Base-by-base conservation (phyloP, 2,113 vertebrate species). In the Tetraodon nigroviridis region DNA sequence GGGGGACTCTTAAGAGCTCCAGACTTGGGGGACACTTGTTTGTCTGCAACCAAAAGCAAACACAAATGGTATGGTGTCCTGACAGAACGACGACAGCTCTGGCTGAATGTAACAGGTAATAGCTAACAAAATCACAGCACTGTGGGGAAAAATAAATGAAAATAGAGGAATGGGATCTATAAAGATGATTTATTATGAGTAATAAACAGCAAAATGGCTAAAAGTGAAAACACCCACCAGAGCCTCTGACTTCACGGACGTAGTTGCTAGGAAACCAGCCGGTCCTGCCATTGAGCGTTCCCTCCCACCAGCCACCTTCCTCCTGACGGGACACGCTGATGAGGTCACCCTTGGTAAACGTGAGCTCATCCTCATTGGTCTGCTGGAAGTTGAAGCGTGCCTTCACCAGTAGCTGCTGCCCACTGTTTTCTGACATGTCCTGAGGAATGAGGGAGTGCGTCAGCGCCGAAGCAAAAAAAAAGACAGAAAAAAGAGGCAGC, bases 181-280 rank as follows among this genome's bases (percentile, higher is more conserved):
- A 27, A 27, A 27, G 7, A 27, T 27, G 24, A 27, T 5, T 24
- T 24, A n/a, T 24, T 24, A 24, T 27, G 13, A 44, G 42, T 44
- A 44, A 3, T 13, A 44, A 17, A 44, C 42, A 17, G 42, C 42
- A 15, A 3, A 13, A 44, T 17, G 44, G 8, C 10, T 37, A 37
- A 37, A 11, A 12, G 32, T 37, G 32, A 27, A 11, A 37, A 49
- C 62, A 92, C 94, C 85, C 69, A 96, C 94, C 95, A 8, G 92
- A 93, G 56, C 94, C 93, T 88, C 98, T 99, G 83, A 97, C 67
- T 88, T 99, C 97, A 22, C 93, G 89, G 58, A 98, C 95, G 0
- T 99, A 99, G 91, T 99, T 99, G 91, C 95, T 98, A 22, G 97
- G 96, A 87, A 99, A 99, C 95, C 96, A 99, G 21, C 97, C 97